A percentile compares a stretch with the other conserved stretches of the same genome.
These are phyloP conservation scores for Gallinago nigripennis DNA, from an alignment of 2,797 vertebrate species.

Conservation along the genomic window DNA sequence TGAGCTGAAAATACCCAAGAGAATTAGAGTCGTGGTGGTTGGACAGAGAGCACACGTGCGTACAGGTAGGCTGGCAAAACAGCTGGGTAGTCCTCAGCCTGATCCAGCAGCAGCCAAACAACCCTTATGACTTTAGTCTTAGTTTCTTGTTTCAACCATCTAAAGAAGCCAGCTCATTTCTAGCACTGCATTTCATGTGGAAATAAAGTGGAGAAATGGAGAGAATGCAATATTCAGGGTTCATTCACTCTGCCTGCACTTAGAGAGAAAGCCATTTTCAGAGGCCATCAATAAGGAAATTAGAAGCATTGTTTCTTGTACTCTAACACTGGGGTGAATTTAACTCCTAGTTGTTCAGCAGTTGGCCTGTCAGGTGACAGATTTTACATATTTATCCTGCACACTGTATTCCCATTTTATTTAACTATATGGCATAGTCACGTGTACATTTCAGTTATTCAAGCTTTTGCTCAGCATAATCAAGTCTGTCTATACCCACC, in stretches of 20 bases:
- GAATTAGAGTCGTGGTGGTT: neutral
- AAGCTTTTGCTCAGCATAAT: neutral
- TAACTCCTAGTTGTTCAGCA: neutral
- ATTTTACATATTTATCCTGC: neutral
- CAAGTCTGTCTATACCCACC: neutral
- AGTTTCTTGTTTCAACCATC: neutral
- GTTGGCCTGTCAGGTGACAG: neutral
- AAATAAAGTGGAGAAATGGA: neutral
- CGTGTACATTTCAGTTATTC: neutral
- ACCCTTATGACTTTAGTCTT: neutral
- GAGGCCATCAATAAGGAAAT: neutral
- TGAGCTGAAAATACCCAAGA: neutral
- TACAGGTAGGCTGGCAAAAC: neutral
- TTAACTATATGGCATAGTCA: neutral
- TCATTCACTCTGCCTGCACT: neutral
- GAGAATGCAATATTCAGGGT: neutral
- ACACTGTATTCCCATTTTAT: neutral
- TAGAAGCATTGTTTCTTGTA: neutral
- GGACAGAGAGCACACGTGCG: rapidly evolving
- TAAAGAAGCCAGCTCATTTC: neutral
- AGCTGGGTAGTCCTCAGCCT: neutral
- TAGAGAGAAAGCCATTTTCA: neutral
- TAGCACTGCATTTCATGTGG: neutral
- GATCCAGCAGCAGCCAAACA: neutral
- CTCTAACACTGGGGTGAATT: neutral